Conservation (phyloP, 1,140 invertebrate genomes). For the Myzus persicae region DNA sequence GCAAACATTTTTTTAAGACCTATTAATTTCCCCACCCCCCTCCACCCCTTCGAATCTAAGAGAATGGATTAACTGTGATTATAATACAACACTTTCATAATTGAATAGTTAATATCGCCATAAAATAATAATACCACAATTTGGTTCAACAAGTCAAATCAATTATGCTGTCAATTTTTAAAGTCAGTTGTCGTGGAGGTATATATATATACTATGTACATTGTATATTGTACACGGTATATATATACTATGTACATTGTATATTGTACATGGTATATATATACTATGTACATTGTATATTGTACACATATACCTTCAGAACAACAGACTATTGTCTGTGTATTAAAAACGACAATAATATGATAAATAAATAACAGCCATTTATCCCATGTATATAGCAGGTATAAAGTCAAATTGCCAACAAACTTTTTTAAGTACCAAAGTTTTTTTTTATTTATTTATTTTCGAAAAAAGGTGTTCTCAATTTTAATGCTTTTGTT, state of each 20-base stretch:
- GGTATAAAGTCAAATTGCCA: neutral
- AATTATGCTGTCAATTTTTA: neutral
- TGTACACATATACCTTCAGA: neutral
- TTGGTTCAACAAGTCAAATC: neutral
- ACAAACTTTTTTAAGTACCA: neutral
- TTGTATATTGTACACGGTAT: too few species aligned
- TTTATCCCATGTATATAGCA: neutral
- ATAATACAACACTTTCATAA: neutral
- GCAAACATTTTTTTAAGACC: neutral
- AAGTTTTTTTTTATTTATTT: neutral
- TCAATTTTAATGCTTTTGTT: conserved; percentile 4
- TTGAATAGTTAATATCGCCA: neutral
- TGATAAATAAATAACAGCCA: neutral
- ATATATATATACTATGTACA: too few species aligned
- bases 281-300: too few species aligned
- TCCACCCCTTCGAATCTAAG: neutral
- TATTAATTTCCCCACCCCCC: neutral
- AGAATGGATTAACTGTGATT: neutral
- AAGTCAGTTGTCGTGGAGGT: neutral
- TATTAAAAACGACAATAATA: neutral
- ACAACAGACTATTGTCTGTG: neutral
- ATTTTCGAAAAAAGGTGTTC: neutral
- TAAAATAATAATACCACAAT: neutral
- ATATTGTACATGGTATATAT: too few species aligned
- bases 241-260: too few species aligned